phyloP scores from a whole-genome alignment of 2,888 invertebrate genomes.

The Eumerus sabulonum region DNA sequence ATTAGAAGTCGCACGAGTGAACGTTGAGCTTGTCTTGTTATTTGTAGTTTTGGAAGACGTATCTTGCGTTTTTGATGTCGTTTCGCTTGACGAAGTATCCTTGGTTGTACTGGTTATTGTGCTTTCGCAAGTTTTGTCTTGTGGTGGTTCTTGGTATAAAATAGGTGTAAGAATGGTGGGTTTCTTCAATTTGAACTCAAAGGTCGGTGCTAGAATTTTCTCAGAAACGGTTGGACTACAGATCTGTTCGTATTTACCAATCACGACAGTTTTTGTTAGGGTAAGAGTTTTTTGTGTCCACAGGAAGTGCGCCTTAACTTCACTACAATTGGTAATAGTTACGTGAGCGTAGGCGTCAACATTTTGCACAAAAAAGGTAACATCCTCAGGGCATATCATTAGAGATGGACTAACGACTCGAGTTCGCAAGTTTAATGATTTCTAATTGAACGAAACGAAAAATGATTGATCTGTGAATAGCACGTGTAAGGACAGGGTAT shows the following conservation, averaged over 20 bases:
- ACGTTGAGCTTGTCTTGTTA: too few relatives aligned
- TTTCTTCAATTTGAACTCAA: background rate
- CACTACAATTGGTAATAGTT: constrained; percentile 71
- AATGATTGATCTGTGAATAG: too few relatives aligned
- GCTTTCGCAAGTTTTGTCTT: too few relatives aligned
- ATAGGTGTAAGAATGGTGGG: too few relatives aligned
- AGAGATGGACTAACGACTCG: constrained; percentile 71
- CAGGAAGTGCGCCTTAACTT: constrained; percentile 70
- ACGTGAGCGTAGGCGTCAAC: constrained; percentile 68
- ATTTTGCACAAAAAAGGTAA: constrained; percentile 72
- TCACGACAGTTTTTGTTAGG: background rate
- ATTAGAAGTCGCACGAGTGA: too few relatives aligned
- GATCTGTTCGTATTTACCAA: background rate
- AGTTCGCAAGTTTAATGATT: constrained; percentile 68
- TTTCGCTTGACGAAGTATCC: too few relatives aligned
- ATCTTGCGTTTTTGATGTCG: too few relatives aligned
- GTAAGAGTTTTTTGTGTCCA: constrained; percentile 70
- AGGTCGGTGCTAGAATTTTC: background rate
- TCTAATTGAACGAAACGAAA: too few relatives aligned
- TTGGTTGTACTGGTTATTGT: too few relatives aligned
- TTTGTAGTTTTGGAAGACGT: too few relatives aligned
- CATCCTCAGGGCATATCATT: constrained; percentile 70
- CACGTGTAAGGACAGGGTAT: too few relatives aligned
- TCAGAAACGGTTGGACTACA: constrained; percentile 37
- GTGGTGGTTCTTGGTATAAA: too few relatives aligned